These are phyloP conservation scores for Parazoanthus atlanticus DNA, from an alignment of 92 coral and sea anemone genomes.

Conservation along the genomic window DNA sequence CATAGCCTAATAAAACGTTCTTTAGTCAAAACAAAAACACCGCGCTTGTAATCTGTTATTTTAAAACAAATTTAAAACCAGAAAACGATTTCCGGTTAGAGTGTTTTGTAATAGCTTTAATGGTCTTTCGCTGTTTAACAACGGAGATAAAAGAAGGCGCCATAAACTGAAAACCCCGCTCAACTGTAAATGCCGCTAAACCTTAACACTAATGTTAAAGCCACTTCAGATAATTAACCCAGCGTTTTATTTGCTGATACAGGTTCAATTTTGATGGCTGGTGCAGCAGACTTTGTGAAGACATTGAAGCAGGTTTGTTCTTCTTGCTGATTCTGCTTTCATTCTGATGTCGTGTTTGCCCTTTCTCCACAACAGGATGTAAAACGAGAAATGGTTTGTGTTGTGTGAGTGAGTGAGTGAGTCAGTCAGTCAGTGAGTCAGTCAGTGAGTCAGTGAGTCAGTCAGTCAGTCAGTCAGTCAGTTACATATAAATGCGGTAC, in stretches of 20 bases:
- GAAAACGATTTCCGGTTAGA: too few species aligned
- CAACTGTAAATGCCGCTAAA: not conserved
- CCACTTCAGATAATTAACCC: not conserved
- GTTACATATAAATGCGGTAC: too few species aligned
- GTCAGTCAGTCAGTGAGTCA: too few species aligned
- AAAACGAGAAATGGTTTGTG: not conserved
- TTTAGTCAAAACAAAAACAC: too few species aligned
- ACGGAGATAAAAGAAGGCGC: too few species aligned
- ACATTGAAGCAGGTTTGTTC: constrained; percentile 71
- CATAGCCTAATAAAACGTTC: too few species aligned
- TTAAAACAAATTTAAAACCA: too few species aligned
- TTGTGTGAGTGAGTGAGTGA: not conserved
- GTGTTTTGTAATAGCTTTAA: too few species aligned
- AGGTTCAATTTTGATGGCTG: constrained; percentile 84
- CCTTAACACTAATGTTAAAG: not conserved
- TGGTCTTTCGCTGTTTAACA: too few species aligned
- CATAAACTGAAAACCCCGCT: not conserved
- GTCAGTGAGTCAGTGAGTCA: not conserved
- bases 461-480: not conserved
- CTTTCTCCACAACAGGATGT: not conserved
- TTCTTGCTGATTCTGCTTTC: not conserved
- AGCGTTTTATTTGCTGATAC: not conserved
- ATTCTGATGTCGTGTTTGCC: not conserved
- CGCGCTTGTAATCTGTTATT: too few species aligned
- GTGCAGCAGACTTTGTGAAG: constrained; percentile 77